These are phyloP conservation scores for Fulmarus glacialis DNA, from an alignment of 2,113 vertebrate genomes.

Conservation along the genomic window DNA sequence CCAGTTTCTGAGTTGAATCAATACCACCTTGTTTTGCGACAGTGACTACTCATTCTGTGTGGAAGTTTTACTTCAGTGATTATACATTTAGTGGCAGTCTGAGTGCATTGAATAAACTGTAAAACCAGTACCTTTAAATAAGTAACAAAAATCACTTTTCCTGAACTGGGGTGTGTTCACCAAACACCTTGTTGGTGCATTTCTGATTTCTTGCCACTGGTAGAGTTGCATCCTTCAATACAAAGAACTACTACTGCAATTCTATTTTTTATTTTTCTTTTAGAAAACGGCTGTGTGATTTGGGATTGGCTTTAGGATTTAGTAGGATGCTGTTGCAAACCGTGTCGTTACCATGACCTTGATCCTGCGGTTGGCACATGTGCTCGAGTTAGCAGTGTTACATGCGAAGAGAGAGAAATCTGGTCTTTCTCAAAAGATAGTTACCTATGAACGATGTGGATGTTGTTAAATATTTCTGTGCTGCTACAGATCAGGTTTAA, in stretches of 20 bases:
- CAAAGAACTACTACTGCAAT: background rate
- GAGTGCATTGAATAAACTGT: background rate
- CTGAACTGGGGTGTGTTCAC: background rate
- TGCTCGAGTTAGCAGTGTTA: background rate
- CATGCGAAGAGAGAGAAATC: background rate
- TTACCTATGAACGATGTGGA: conserved; percentile 26
- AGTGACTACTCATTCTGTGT: background rate
- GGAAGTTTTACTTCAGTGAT: background rate
- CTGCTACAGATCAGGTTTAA: conserved; percentile 42
- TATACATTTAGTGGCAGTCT: background rate
- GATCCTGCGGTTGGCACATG: background rate
- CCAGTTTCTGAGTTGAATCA: background rate
- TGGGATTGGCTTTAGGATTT: background rate
- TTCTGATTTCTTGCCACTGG: background rate
- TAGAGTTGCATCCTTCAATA: background rate
- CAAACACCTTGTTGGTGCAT: background rate
- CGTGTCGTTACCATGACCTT: background rate
- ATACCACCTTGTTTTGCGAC: background rate
- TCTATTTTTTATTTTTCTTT: background rate
- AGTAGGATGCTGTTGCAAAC: background rate
- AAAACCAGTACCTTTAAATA: background rate
- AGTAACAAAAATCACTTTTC: background rate
- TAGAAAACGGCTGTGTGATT: background rate
- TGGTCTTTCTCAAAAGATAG: conserved; percentile 56
- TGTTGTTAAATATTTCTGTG: conserved; percentile 31